Evolutionary conservation across 2,888 invertebrate species (phyloP).

Genomic region (Trachelus iudaicus): DNA sequence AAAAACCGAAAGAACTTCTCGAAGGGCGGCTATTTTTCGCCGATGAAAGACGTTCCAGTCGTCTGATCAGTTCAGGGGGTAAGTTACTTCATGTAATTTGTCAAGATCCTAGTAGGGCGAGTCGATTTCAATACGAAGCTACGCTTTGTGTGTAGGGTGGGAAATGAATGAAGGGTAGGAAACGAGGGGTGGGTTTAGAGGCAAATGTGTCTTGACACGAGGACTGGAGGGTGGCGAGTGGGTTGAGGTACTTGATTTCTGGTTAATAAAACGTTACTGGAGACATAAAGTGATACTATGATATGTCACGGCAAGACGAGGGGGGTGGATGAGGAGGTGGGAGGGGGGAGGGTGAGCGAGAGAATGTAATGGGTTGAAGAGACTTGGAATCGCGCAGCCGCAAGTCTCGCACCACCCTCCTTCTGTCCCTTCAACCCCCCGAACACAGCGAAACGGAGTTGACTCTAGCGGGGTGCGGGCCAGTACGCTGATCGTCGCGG

Average conservation of each 20-base stretch:
- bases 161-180: neutral
- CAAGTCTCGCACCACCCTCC: conserved; percentile 19
- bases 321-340: neutral
- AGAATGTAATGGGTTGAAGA: conserved; percentile 49
- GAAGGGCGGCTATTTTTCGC: neutral
- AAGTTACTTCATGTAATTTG: neutral
- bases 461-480: conserved; percentile 15
- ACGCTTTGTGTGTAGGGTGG: neutral
- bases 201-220: neutral
- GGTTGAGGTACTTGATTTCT: conserved; percentile 44
- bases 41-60: neutral
- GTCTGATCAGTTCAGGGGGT: neutral
- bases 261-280: conserved; percentile 55
- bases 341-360: conserved; percentile 10
- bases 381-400: conserved; percentile 53
- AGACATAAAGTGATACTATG: conserved; percentile 54
- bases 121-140: neutral
- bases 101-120: neutral
- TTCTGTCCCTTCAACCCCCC: neutral
- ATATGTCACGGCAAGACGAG: conserved; percentile 38
- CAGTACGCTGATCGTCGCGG: conserved; percentile 6
- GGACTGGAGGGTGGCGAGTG: neutral
- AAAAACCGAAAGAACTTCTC: neutral
- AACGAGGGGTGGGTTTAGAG: neutral
- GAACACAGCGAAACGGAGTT: conserved; percentile 6